A percentile compares a stretch with the other conserved stretches of the same genome.
These are phyloP conservation scores for Calephelis nemesis DNA, from an alignment of 1,140 invertebrate species.

Conservation along the genomic window DNA sequence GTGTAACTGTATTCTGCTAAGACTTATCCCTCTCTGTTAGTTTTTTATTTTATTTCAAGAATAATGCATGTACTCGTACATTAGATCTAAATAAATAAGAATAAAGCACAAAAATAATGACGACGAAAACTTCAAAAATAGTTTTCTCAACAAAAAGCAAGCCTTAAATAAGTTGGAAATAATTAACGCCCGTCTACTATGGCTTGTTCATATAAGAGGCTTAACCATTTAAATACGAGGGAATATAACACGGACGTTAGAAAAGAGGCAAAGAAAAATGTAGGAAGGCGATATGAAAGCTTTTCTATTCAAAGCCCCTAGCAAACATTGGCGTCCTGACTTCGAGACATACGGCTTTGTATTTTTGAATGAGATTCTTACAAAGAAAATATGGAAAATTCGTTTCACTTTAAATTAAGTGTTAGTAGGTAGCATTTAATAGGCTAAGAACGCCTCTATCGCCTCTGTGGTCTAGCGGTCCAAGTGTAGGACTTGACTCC, in stretches of 20 bases:
- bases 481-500: too few relatives aligned
- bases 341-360: conserved; percentile 12
- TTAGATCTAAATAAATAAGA: too few relatives aligned
- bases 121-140: conserved; percentile 5
- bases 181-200: conserved; percentile 9
- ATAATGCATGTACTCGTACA: too few relatives aligned
- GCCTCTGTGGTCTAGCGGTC: too few relatives aligned
- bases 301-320: conserved; percentile 18
- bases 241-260: conserved; percentile 24
- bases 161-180: conserved; percentile 13
- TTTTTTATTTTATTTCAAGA: too few relatives aligned
- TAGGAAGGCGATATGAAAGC: conserved; percentile 22
- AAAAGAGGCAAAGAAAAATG: conserved; percentile 22
- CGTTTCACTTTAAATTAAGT: neutral
- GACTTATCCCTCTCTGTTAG: too few relatives aligned
- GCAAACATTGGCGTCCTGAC: conserved; percentile 23
- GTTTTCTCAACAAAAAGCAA: conserved; percentile 9
- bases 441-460: too few relatives aligned
- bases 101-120: conserved; percentile 2
- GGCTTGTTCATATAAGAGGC: conserved; percentile 20
- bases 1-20: too few relatives aligned
- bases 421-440: neutral
- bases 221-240: conserved; percentile 24
- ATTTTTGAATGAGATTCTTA: neutral
- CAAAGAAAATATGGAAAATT: neutral